Base-by-base conservation (phyloP, 2,888 invertebrate genomes). In the Siphlonurus alternatus region DNA sequence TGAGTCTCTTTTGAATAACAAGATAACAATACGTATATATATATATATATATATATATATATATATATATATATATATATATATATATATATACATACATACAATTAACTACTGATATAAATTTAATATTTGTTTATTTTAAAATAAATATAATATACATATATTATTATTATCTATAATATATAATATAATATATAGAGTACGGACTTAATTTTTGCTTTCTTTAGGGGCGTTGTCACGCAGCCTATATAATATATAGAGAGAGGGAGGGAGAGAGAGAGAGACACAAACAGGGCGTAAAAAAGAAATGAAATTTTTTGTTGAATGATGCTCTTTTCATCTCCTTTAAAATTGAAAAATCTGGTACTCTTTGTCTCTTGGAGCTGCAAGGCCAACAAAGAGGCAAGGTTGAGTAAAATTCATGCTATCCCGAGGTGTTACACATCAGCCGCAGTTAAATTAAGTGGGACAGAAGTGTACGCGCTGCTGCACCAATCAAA, bases 11-110 rank as follows among this genome's bases (percentile, higher is more conserved):
- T 38, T 38, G 38, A 10, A 38, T 38, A 62, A 19, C 61, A 61
- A 22, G 10, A 53, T 53, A 25, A 51, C 53, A 65, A 65, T 59
- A 64, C 54, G 64, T 65, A 59, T 19, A 63, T 65, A 24, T 60
- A 61, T 64, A 59, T 51, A 66, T 25, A 53, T 25, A 51, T 18
- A 3, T 51, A 64, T 53, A 65, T 65, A 65, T 62, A 65, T 18
- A 64, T 64, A 64, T 64, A 64, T 65, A 23, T 65, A 65, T 65
- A 65, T 18, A 25, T 56, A 65, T 65, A 65, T 53, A 54, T 22
- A 65, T 65, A 24, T 65, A 59, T 23, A 64, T 65, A 64, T 65
- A 64, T 65, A 53, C 22, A 10, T 65, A 63, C 64, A 18, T 65
- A 64, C 20, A 65, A 2, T 7, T 24, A 62, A 7, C 18, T 63